Base-by-base conservation (phyloP, 2,888 invertebrate genomes). In the Ochropleura plecta region DNA sequence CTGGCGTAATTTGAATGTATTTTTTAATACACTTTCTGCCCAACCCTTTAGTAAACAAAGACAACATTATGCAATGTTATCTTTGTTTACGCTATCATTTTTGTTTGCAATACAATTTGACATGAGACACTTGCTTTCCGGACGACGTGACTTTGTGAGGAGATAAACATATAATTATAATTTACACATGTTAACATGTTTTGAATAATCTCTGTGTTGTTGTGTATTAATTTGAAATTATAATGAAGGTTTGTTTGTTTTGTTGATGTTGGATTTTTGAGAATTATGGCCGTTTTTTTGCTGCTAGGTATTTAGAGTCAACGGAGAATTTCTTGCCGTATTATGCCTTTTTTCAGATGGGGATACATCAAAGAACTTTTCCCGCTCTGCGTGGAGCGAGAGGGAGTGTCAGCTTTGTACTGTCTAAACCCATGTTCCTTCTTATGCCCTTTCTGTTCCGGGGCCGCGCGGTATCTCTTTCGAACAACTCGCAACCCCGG, bases 121-220 rank as follows among this genome's bases (percentile, higher is more conserved):
- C n/a, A 44, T 64, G n/a, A n/a, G 59, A 76, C 70, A 73, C 68
- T 66, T 70, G 69, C 67, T 80, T 85, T 62, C 80, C 76, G 72
- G 14, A 63, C 59, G 80, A 81, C 59, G n/a, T 87, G 67, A 83
- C 83, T 83, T 84, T 86, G 84, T 73, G 67, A 42, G 20, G 83
- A 70, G 78, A 83, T 86, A 73, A 66, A 76, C 68, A 64, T 44
- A 44, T 48, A 65, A 79, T 78, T 46, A 66, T 59, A 48, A 57
- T 55, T 40, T 4, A 73, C 51, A 62, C n/a, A 49, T 10, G 65
- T 51, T 71, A 57, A 57, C 68, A 44, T 70, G 64, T 73, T 78
- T 73, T 82, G 75, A 74, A 76, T 85, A 86, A 80, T 78, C 46
- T 60, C 20, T 46, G 53, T 16, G 12, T 14, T 74, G 69, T 71